Percentiles rank a stretch among this genome's conserved stretches.
Evolutionary conservation across 2,113 vertebrate genomes (phyloP).

Genomic region (Muscicapa adusta): DNA sequence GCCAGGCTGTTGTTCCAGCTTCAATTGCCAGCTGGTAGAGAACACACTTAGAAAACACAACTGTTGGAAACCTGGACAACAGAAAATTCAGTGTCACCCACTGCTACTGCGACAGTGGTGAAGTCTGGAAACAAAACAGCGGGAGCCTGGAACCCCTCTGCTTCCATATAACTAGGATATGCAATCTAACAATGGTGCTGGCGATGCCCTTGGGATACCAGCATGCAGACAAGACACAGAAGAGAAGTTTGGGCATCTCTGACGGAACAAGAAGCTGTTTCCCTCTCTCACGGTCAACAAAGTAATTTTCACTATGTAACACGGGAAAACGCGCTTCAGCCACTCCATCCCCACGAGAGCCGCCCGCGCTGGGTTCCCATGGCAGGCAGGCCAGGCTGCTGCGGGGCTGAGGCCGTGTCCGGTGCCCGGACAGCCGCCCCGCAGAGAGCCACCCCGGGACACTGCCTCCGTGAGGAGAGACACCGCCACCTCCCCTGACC

Average conservation of each 20-base stretch:
- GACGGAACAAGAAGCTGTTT: rapidly evolving
- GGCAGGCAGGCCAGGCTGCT: too few relatives aligned
- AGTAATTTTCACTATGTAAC: rapidly evolving
- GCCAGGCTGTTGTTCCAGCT: background rate
- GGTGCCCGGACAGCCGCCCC: background rate
- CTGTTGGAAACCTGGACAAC: background rate
- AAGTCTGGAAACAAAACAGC: background rate
- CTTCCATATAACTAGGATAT: background rate
- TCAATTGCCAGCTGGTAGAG: background rate
- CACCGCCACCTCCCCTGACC: rapidly evolving
- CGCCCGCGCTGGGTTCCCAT: rapidly evolving
- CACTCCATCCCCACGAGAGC: rapidly evolving
- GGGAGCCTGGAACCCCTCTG: background rate
- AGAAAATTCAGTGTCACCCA: background rate
- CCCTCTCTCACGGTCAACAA: background rate
- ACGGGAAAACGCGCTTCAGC: rapidly evolving
- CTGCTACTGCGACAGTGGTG: rapidly evolving
- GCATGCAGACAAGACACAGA: background rate
- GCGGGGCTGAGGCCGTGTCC: background rate
- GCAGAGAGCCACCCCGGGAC: background rate
- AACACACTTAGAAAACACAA: rapidly evolving
- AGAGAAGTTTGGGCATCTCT: background rate
- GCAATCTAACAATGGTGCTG: rapidly evolving
- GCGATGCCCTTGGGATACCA: rapidly evolving
- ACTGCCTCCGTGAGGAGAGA: rapidly evolving